These are phyloP conservation scores for Trididemnum clinides DNA, from an alignment of 23 tunicate species.

Conservation along the genomic window DNA sequence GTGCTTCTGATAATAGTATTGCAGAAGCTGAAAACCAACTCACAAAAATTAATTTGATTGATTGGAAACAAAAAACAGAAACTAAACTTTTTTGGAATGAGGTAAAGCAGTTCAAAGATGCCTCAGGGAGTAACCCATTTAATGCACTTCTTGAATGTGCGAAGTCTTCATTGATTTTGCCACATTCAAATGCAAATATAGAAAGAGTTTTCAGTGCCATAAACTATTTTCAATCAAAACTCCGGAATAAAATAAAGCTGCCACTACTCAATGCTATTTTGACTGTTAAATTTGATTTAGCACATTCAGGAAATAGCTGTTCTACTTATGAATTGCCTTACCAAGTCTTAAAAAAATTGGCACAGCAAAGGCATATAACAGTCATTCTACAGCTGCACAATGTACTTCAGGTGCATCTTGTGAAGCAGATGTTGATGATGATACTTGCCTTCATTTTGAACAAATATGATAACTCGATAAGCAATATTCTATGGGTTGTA, in stretches of 20 bases:
- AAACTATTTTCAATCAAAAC: background rate
- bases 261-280: too few relatives aligned
- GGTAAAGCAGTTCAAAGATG: background rate
- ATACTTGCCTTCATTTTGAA: background rate
- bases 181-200: slow-evolving; percentile 14
- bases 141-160: background rate
- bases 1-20: too few relatives aligned
- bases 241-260: background rate
- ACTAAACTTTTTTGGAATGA: background rate
- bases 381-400: background rate
- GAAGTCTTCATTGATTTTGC: background rate
- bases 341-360: background rate
- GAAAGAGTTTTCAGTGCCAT: slow-evolving; percentile 1
- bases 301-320: too few relatives aligned
- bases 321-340: background rate
- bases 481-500: background rate
- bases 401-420: background rate
- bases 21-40: slow-evolving; percentile 1
- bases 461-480: background rate
- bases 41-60: background rate
- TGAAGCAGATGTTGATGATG: background rate
- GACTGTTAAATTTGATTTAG: too few relatives aligned
- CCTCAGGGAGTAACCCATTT: background rate
- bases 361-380: too few relatives aligned
- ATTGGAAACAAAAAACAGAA: background rate